phyloP scores from a whole-genome alignment of 2,888 invertebrate genomes.

The Pemphredon lugubris region DNA sequence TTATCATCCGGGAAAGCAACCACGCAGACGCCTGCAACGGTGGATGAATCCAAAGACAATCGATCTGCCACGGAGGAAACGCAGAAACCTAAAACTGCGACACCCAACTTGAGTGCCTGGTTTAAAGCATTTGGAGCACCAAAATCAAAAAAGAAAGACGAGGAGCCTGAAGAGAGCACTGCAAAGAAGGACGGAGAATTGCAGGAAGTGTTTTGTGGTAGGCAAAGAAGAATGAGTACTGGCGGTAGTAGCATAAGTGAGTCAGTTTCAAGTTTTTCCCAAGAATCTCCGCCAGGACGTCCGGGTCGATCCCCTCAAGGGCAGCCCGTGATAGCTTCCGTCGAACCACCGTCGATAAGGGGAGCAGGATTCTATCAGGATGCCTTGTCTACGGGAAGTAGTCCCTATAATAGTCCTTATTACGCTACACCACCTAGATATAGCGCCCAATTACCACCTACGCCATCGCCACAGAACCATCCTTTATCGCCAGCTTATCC shows the following conservation, averaged over 20 bases:
- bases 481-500: constrained; percentile 84
- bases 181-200: constrained; percentile 77
- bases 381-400: constrained; percentile 91
- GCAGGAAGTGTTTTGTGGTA: constrained; percentile 79
- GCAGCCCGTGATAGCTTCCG: constrained; percentile 85
- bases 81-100: constrained; percentile 86
- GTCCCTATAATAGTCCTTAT: constrained; percentile 88
- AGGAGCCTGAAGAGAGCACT: constrained; percentile 80
- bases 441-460: constrained; percentile 89
- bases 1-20: constrained; percentile 66
- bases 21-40: constrained; percentile 64
- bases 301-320: constrained; percentile 76
- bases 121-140: constrained; percentile 95
- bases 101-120: constrained; percentile 95
- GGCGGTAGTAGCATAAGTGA: constrained; percentile 77
- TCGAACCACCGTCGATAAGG: constrained; percentile 90
- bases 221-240: constrained; percentile 81
- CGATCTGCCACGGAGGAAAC: constrained; percentile 71
- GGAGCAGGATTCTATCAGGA: constrained; percentile 94
- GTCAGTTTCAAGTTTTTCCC: constrained; percentile 78
- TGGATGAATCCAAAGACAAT: constrained; percentile 67
- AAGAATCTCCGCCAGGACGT: constrained; percentile 86
- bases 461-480: constrained; percentile 84
- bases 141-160: constrained; percentile 87
- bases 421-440: constrained; percentile 83